Conservation (phyloP, 2,888 invertebrate genomes). For the Phlogophora meticulosa region DNA sequence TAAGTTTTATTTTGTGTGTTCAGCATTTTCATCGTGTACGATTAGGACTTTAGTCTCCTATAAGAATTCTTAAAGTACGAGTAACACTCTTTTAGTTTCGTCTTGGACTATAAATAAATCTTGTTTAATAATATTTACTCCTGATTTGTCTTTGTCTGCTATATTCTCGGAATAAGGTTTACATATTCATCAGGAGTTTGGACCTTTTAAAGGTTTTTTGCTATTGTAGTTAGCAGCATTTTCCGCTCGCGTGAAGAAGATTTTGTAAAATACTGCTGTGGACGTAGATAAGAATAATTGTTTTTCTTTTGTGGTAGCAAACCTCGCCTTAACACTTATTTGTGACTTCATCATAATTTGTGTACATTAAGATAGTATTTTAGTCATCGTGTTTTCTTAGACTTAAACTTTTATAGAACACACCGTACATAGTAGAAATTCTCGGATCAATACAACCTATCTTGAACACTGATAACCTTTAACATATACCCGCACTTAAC, state of each 20-base stretch:
- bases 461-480: constrained; percentile 15
- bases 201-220: too few species aligned
- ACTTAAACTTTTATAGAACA: not conserved
- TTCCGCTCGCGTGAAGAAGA: not conserved
- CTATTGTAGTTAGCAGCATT: not conserved
- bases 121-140: too few species aligned
- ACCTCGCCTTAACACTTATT: too few species aligned
- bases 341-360: too few species aligned
- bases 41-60: not conserved
- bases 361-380: too few species aligned
- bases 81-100: too few species aligned
- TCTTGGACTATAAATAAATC: too few species aligned
- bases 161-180: too few species aligned
- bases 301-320: not conserved
- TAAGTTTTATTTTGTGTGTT: constrained; percentile 29
- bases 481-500: not conserved
- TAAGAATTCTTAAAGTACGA: too few species aligned
- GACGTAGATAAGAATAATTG: not conserved
- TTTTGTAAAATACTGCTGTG: too few species aligned
- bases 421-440: not conserved
- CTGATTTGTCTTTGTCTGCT: too few species aligned
- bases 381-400: not conserved
- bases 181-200: too few species aligned
- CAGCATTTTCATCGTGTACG: not conserved
- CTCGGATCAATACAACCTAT: not conserved